Percentiles rank a stretch among this genome's conserved stretches.
phyloP scores from a whole-genome alignment of 2,797 vertebrate species.

The Sparus aurata region DNA sequence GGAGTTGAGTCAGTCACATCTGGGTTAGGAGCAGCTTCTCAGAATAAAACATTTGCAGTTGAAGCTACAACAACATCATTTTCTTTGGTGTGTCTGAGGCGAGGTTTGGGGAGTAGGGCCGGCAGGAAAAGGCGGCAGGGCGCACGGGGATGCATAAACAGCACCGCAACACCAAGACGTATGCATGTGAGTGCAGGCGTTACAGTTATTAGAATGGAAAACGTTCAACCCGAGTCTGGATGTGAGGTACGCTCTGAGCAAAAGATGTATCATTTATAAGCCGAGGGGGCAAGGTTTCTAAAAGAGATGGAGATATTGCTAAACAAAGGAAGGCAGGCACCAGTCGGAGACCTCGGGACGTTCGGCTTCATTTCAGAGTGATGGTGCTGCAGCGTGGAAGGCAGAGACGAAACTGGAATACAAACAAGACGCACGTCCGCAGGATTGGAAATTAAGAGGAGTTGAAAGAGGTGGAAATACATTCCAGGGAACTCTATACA shows the following conservation, averaged over 20 bases:
- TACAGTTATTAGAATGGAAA: neutral
- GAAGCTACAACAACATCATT: neutral
- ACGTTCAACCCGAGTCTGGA: neutral
- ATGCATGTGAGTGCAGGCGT: neutral
- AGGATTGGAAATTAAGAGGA: neutral
- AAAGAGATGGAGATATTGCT: neutral
- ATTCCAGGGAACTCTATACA: neutral
- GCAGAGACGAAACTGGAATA: neutral
- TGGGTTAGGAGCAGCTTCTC: neutral
- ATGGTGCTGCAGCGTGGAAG: neutral
- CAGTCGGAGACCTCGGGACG: neutral
- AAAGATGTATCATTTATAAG: conserved; percentile 7
- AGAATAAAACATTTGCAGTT: conserved; percentile 9
- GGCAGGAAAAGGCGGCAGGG: neutral
- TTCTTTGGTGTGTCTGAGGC: neutral
- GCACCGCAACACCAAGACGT: neutral
- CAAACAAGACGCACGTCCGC: neutral
- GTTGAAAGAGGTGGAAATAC: neutral
- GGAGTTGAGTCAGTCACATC: conserved; percentile 1
- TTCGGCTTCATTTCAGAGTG: neutral
- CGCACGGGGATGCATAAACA: neutral
- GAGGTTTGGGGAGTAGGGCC: neutral
- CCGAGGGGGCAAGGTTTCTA: neutral
- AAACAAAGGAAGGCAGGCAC: neutral
- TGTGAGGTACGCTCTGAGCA: neutral